Percentiles rank a stretch among this genome's conserved stretches.
Evolutionary conservation across 2,113 vertebrate species (phyloP).

Genomic region (Sapajus apella): DNA sequence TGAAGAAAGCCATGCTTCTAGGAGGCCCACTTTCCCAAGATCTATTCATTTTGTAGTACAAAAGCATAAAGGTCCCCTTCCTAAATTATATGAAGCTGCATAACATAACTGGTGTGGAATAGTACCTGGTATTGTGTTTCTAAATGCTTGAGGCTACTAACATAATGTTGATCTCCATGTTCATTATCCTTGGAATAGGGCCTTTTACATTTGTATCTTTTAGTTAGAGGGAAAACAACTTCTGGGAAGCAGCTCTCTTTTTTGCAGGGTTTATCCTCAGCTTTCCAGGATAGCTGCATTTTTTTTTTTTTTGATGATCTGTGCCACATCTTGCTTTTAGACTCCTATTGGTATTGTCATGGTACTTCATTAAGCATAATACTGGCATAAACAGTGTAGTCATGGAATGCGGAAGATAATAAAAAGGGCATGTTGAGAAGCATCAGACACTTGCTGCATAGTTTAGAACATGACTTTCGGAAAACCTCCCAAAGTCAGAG

Average conservation of each 20-base stretch:
- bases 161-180: rapidly evolving
- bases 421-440: slow-evolving; percentile 42
- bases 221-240: not conserved
- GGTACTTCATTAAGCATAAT: slow-evolving; percentile 61
- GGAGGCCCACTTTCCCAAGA: not conserved
- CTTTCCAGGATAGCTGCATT: slow-evolving; percentile 47
- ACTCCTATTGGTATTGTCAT: slow-evolving; percentile 42
- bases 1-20: not conserved
- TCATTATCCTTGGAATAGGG: not conserved
- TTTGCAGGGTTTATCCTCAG: slow-evolving; percentile 40
- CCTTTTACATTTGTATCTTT: not conserved
- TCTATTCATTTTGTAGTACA: not conserved
- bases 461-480: slow-evolving; percentile 9
- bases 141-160: not conserved
- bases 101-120: not conserved
- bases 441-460: not conserved
- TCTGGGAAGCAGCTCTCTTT: slow-evolving; percentile 29
- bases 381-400: slow-evolving; percentile 46
- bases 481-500: not conserved
- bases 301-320: slow-evolving; percentile 52
- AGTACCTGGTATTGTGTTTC: not conserved
- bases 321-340: slow-evolving; percentile 49
- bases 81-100: not conserved
- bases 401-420: slow-evolving; percentile 47
- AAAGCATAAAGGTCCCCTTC: not conserved